Evolutionary conservation across 2,113 vertebrate species (phyloP), one percentile per base, ranked within the genome.

Genomic region (Fukomys damarensis): DNA sequence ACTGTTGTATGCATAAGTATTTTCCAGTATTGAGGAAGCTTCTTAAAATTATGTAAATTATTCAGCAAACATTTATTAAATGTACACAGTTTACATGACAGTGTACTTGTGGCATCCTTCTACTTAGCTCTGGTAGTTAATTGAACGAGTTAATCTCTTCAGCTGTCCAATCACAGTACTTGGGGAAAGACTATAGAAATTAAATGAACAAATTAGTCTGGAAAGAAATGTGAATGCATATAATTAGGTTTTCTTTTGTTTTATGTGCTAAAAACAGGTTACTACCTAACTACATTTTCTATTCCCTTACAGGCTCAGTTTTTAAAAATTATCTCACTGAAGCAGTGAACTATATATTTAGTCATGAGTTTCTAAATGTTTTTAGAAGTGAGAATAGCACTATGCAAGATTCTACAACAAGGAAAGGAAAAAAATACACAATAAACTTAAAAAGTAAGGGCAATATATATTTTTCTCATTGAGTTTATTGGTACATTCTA

Each of bases 101-200:
- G 58, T 86, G 43, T 28, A 65, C 10, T 95, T 76, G 38, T 87
- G 86, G 79, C 91, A 97, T 96, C 89, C 86, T 97, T 98, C 72
- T 97, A 7, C 74, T 22, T 95, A 93, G 77, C 94, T 96, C 97
- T 97, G 87, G 97, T 96, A 97, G 96, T 97, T 97, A 98, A 98
- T 65, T 97, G 98, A 97, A 97, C 76, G 83, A 96, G 87, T 94
- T 96, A 92, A 96, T 95, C n/a, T 97, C 96, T 98, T 97, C 91
- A 97, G 92, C 86, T 12, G 22, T 96, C 97, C 97, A 94, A 81
- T 96, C 24, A 91, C 77, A 90, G 95, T 97, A 97, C 96, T 80
- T 93, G 95, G 66, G 80, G 66, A 98, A 98, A 97, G 84, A 93
- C 68, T 86, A 95, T 0, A 95, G 94, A 98, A 97, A 97, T 98